Evolutionary conservation across 2,888 invertebrate genomes (phyloP).

Genomic region (Timema podura): DNA sequence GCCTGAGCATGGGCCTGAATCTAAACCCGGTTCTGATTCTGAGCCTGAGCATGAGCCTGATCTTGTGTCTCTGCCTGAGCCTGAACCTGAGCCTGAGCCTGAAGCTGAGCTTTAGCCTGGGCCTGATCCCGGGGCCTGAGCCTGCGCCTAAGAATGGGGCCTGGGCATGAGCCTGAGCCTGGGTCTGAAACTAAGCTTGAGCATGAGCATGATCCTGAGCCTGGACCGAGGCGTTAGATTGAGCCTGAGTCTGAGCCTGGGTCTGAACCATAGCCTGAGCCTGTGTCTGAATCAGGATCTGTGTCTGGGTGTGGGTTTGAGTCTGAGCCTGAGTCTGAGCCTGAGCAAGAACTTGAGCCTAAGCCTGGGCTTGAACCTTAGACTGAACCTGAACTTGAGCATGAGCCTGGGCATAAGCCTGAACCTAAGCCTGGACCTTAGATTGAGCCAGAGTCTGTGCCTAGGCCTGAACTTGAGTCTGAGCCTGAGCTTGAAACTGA

Average conservation of each 20-base stretch:
- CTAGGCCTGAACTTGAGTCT: not conserved
- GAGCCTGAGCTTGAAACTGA: slow-evolving; percentile 14
- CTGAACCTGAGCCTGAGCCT: slow-evolving; percentile 5
- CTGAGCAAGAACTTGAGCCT: slow-evolving; percentile 13
- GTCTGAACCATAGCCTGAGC: slow-evolving; percentile 4
- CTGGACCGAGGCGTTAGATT: too few relatives aligned
- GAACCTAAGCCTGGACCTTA: slow-evolving; percentile 14
- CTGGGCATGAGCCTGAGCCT: not conserved
- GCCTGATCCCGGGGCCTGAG: too few relatives aligned
- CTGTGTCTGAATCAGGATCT: slow-evolving; percentile 4
- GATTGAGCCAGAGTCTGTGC: slow-evolving; percentile 1
- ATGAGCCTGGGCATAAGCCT: not conserved
- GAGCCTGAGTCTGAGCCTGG: not conserved
- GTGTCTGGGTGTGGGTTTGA: slow-evolving; percentile 1
- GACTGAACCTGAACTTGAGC: not conserved
- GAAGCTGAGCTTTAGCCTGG: not conserved
- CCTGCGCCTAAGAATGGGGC: too few relatives aligned
- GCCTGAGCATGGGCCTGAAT: not conserved
- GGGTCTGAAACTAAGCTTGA: too few relatives aligned
- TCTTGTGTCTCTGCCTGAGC: not conserved
- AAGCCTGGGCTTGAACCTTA: slow-evolving; percentile 13
- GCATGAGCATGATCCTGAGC: not conserved
- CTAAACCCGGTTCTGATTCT: slow-evolving; percentile 5
- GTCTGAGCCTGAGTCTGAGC: slow-evolving; percentile 8
- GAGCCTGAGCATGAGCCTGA: slow-evolving; percentile 17